phyloP scores from a whole-genome alignment of 2,797 vertebrate genomes.

The Esox lucius region DNA sequence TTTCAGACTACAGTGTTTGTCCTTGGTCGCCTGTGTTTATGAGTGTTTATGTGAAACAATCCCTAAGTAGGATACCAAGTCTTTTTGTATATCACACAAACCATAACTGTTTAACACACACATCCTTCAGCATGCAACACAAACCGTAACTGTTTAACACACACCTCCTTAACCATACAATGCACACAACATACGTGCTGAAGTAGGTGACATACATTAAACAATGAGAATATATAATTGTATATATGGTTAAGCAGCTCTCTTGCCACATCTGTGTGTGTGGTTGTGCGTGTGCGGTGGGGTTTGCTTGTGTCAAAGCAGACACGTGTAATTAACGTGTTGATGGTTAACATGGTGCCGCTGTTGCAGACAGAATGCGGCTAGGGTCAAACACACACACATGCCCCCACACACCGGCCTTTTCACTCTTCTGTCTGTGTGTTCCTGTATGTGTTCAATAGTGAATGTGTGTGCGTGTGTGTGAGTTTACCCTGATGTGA shows the following conservation, averaged over 20 bases:
- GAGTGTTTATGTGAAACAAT: conserved; percentile 73
- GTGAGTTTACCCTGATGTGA: not conserved
- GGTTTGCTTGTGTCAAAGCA: conserved; percentile 44
- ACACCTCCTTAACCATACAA: conserved; percentile 46
- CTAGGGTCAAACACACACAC: conserved; percentile 14
- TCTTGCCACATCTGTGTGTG: conserved; percentile 48
- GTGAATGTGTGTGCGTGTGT: too few species aligned
- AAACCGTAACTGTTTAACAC: conserved; percentile 32
- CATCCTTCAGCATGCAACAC: conserved; percentile 61
- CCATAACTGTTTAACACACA: conserved; percentile 69
- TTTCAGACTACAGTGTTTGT: conserved; percentile 46
- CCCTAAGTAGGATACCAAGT: conserved; percentile 51
- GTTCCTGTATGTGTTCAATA: too few species aligned
- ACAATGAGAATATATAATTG: too few species aligned
- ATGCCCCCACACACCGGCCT: not conserved
- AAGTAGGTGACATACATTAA: conserved; percentile 10
- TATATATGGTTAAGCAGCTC: conserved; percentile 44
- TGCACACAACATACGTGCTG: conserved; percentile 9
- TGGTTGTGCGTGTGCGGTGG: not conserved
- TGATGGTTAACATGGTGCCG: conserved; percentile 53
- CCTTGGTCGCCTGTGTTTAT: conserved; percentile 66
- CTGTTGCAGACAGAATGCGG: conserved; percentile 13
- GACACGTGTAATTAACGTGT: conserved; percentile 52
- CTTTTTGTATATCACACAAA: conserved; percentile 65
- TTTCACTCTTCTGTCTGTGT: not conserved